These are phyloP conservation scores for Vanacampus margaritifer DNA, from an alignment of 2,113 vertebrate genomes.

Conservation along the genomic window DNA sequence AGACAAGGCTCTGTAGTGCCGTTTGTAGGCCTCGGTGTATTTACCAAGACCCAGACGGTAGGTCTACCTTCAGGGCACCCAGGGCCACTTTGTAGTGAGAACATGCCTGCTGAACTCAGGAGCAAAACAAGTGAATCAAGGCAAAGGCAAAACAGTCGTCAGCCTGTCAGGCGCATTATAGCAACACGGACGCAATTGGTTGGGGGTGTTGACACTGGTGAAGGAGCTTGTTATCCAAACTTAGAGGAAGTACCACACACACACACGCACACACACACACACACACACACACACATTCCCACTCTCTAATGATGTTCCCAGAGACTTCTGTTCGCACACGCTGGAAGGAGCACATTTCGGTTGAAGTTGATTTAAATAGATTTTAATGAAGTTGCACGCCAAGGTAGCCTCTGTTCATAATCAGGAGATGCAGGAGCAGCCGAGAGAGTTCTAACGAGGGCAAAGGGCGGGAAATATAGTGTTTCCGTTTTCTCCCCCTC, in stretches of 20 bases:
- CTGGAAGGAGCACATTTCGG: constrained; percentile 66
- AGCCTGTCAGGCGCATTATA: constrained; percentile 65
- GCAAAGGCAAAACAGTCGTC: constrained; percentile 49
- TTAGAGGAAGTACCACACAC: constrained; percentile 52
- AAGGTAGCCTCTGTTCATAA: constrained; percentile 73
- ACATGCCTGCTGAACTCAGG: constrained; percentile 46
- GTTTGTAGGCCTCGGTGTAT: constrained; percentile 52
- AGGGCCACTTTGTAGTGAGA: constrained; percentile 61
- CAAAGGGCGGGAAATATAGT: constrained; percentile 68
- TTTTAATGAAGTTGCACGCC: constrained; percentile 75
- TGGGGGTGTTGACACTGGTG: constrained; percentile 70
- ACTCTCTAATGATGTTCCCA: constrained; percentile 73
- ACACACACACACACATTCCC: constrained; percentile 30
- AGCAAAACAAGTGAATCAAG: constrained; percentile 67
- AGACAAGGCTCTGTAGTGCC: constrained; percentile 28
- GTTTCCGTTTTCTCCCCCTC: constrained; percentile 44
- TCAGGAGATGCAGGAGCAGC: constrained; percentile 64
- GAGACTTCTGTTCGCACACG: constrained; percentile 66
- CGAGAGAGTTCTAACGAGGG: constrained; percentile 72
- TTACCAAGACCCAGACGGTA: constrained; percentile 56
- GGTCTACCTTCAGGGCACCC: constrained; percentile 58
- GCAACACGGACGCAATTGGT: constrained; percentile 60
- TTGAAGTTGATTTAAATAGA: constrained; percentile 82
- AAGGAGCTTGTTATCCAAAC: constrained; percentile 76
- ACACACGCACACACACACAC: constrained; percentile 25